Percentiles rank a stretch among this genome's conserved stretches.
These are phyloP conservation scores for Rostratula benghalensis DNA, from an alignment of 2,113 vertebrate species.

Conservation along the genomic window DNA sequence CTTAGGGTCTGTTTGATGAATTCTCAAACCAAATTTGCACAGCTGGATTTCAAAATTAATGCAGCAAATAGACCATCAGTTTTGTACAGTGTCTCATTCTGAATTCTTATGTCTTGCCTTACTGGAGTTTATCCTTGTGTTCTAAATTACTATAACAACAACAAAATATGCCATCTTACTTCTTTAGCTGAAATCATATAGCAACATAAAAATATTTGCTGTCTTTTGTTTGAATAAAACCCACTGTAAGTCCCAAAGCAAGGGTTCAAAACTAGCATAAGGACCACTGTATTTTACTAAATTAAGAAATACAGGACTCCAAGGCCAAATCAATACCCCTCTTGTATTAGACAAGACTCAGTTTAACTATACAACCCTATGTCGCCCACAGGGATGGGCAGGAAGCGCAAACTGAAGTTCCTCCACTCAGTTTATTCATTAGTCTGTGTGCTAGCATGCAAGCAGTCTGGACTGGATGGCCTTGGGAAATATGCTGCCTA, in stretches of 20 bases:
- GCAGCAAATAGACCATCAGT: background rate
- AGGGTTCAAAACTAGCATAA: background rate
- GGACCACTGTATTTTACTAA: background rate
- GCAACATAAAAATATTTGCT: background rate
- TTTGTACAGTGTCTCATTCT: background rate
- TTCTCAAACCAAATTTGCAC: background rate
- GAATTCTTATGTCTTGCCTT: background rate
- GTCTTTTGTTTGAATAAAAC: constrained; percentile 40
- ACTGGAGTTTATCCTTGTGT: constrained; percentile 21
- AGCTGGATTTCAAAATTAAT: constrained; percentile 16
- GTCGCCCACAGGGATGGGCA: background rate
- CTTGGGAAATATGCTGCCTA: background rate
- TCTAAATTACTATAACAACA: background rate
- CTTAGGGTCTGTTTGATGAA: background rate
- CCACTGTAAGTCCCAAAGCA: constrained; percentile 12
- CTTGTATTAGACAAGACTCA: background rate
- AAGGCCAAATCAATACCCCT: background rate
- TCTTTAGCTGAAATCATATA: constrained; percentile 25
- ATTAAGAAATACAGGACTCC: background rate
- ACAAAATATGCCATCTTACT: constrained; percentile 6
- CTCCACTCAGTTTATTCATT: background rate
- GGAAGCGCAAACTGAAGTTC: background rate
- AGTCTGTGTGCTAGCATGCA: background rate
- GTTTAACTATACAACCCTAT: background rate
- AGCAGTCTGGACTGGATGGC: background rate